phyloP scores from a whole-genome alignment of 2,113 vertebrate species.

The human (Homo sapiens) region GRCh38 chr4:170227501-170228000 shows the following conservation, averaged over 20 bases:
- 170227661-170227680: neutral
- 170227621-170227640: neutral
- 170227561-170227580: neutral
- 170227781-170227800: neutral
- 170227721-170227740: constrained; percentile 7
- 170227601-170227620: constrained; percentile 4
- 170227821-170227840: neutral
- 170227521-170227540: neutral
- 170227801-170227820: neutral
- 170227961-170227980: too few relatives aligned
- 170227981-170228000: neutral
- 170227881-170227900: neutral
- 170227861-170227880: neutral
- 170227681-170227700: neutral
- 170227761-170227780: neutral
- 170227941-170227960: neutral
- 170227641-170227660: neutral
- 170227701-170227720: neutral
- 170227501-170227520: neutral
- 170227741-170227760: neutral
- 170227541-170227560: neutral
- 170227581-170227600: neutral
- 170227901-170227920: neutral
- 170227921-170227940: neutral
- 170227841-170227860: neutral